Conservation (phyloP, 2,888 invertebrate genomes). For the Endotricha flammealis region DNA sequence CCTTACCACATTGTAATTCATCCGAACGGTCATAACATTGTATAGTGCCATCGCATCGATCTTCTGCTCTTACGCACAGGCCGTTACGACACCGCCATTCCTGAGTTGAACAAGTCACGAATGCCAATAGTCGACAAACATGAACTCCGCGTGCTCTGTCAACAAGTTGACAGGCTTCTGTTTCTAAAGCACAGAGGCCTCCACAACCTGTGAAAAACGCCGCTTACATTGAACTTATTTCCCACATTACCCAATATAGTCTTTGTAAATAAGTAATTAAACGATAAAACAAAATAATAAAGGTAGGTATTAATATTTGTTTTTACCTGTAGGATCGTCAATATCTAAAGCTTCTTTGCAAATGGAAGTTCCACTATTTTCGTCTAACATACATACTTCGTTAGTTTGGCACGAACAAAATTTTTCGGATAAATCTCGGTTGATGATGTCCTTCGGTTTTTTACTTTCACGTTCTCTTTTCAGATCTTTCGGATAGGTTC, state of each 20-base stretch:
- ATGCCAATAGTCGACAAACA: slow-evolving; percentile 77
- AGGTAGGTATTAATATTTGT: too few species aligned
- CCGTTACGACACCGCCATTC: slow-evolving; percentile 86
- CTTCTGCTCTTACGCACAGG: slow-evolving; percentile 80
- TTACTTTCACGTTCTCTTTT: slow-evolving; percentile 36
- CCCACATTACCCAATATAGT: too few species aligned
- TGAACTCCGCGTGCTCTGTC: slow-evolving; percentile 71
- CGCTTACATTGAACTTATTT: too few species aligned
- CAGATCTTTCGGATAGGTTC: slow-evolving; percentile 55
- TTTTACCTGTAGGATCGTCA: slow-evolving; percentile 80
- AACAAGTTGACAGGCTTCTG: slow-evolving; percentile 80
- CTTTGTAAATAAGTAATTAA: too few species aligned
- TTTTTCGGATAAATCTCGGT: slow-evolving; percentile 56
- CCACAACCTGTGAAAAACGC: slow-evolving; percentile 77
- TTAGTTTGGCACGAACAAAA: slow-evolving; percentile 74
- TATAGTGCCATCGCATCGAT: slow-evolving; percentile 84
- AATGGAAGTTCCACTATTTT: slow-evolving; percentile 76
- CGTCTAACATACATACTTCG: slow-evolving; percentile 82
- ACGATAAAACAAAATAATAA: too few species aligned
- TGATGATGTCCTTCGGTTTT: slow-evolving; percentile 53
- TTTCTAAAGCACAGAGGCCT: slow-evolving; percentile 80
- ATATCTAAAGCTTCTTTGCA: slow-evolving; percentile 74
- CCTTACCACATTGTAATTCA: slow-evolving; percentile 85
- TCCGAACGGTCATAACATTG: slow-evolving; percentile 87
- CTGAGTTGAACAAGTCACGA: slow-evolving; percentile 78